Evolutionary conservation across 1,140 invertebrate genomes (phyloP).

Genomic region (Dendroctonus ponderosae): DNA sequence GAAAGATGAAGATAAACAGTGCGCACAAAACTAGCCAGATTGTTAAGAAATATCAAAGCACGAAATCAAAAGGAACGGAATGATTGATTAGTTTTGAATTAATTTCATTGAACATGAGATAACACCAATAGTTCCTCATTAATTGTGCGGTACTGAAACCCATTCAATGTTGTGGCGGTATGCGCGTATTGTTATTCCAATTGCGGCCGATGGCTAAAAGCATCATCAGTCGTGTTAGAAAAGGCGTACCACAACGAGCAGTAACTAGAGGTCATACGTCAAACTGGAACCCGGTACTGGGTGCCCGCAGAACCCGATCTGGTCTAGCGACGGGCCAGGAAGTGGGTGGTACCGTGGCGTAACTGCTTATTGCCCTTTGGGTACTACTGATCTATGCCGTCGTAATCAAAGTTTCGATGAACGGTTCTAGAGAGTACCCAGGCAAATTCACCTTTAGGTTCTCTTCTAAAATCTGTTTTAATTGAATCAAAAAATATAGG

Average conservation of each 20-base stretch:
- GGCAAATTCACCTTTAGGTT: background rate
- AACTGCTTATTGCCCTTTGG: slow-evolving; percentile 37
- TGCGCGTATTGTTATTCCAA: slow-evolving; percentile 29
- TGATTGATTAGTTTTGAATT: no score
- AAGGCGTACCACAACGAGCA: slow-evolving; percentile 26
- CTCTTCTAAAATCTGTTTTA: no score
- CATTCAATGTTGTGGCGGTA: slow-evolving; percentile 2
- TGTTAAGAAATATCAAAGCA: no score
- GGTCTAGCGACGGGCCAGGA: slow-evolving; percentile 35
- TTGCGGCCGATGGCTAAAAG: slow-evolving; percentile 24
- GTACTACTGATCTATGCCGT: slow-evolving; percentile 29
- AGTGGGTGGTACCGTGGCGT: slow-evolving; percentile 38
- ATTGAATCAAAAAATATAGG: no score
- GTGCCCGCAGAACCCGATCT: slow-evolving; percentile 31
- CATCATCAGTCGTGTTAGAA: slow-evolving; percentile 33
- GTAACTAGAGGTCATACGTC: slow-evolving; percentile 33
- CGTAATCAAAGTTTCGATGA: slow-evolving; percentile 12
- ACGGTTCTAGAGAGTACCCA: slow-evolving; percentile 4
- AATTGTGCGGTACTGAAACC: slow-evolving; percentile 2
- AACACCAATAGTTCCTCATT: background rate
- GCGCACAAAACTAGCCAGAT: no score
- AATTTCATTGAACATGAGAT: no score
- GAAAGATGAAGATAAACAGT: no score
- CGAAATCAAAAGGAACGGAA: no score
- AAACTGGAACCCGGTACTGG: slow-evolving; percentile 22